Base-by-base conservation (phyloP, 2,888 invertebrate species). In the Timema podura region DNA sequence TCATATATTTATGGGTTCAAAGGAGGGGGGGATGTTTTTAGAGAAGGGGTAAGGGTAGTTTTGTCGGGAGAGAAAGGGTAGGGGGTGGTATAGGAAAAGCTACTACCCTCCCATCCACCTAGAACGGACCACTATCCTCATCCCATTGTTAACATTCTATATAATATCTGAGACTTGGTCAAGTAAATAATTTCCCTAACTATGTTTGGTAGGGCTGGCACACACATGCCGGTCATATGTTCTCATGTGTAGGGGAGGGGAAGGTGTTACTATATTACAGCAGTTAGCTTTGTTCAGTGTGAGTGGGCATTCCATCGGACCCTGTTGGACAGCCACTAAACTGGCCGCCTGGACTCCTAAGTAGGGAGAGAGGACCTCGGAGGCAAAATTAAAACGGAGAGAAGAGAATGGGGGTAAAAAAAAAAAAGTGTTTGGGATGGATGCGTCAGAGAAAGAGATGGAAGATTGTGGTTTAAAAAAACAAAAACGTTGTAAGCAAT, bases 1-100 rank as follows among this genome's bases (percentile, higher is more conserved):
- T 81, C 81, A 81, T 79, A 80, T 81, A 82, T 81, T 82, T 82
- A 82, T 81, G 80, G 80, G 76, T 78, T 77, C 79, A n/a, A n/a
- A n/a, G 79, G 77, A 75, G 77, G 74, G 67, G 48, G 68, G 72
- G 69, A n/a, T n/a, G n/a, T n/a, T n/a, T n/a, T n/a, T n/a, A n/a
- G n/a, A n/a, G n/a, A n/a, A n/a, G n/a, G n/a, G n/a, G n/a, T n/a
- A n/a, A n/a, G n/a, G n/a, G n/a, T n/a, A n/a, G n/a, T n/a, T 59
- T 48, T 45, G 61, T 44, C 47, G 57, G 67, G 51, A n/a, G 57
- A 69, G 54, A n/a, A 61, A 59, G 69, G 57, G 48, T 49, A 61
- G 64, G 5, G 48, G 67, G 59, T 47, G 48, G 68, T 48, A 46
- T 54, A 65, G 65, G 51, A 51, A 68, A 15, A 46, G 30, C 16